phyloP scores from a whole-genome alignment of 2,113 vertebrate species.

The Tupaia chinensis region DNA sequence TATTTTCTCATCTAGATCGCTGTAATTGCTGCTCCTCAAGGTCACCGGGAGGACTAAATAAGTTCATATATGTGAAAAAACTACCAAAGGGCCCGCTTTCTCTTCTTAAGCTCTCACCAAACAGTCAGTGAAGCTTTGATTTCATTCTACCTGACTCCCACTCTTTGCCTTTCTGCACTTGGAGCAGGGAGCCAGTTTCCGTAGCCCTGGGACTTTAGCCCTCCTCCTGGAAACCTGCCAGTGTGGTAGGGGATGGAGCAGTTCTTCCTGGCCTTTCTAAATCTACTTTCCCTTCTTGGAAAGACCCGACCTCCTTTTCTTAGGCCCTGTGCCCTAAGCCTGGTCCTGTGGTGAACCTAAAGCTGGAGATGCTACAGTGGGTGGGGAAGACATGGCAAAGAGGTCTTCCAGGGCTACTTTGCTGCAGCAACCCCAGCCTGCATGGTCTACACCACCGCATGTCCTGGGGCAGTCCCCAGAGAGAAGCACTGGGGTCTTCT shows the following conservation, averaged over 20 bases:
- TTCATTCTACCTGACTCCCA: neutral
- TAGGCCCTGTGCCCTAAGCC: neutral
- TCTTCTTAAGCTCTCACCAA: neutral
- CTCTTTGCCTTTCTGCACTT: neutral
- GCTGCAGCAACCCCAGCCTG: neutral
- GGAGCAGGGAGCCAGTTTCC: conserved; percentile 4
- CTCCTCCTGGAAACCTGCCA: neutral
- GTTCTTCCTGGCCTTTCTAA: neutral
- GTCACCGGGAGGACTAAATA: neutral
- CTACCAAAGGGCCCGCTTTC: neutral
- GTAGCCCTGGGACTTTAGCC: neutral
- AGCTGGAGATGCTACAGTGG: neutral
- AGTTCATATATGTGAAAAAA: neutral
- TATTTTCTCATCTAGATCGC: neutral
- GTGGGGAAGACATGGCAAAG: neutral
- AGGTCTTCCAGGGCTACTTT: neutral
- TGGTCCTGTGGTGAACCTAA: neutral
- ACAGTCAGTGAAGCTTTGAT: neutral
- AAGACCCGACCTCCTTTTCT: neutral
- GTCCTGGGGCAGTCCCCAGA: neutral
- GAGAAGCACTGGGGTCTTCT: neutral
- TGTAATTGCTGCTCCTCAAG: neutral
- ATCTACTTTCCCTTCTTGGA: neutral
- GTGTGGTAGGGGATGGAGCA: neutral
- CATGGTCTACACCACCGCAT: neutral